These are phyloP conservation scores for Archilochus colubris DNA, from an alignment of 2,113 vertebrate species.

Conservation along the genomic window DNA sequence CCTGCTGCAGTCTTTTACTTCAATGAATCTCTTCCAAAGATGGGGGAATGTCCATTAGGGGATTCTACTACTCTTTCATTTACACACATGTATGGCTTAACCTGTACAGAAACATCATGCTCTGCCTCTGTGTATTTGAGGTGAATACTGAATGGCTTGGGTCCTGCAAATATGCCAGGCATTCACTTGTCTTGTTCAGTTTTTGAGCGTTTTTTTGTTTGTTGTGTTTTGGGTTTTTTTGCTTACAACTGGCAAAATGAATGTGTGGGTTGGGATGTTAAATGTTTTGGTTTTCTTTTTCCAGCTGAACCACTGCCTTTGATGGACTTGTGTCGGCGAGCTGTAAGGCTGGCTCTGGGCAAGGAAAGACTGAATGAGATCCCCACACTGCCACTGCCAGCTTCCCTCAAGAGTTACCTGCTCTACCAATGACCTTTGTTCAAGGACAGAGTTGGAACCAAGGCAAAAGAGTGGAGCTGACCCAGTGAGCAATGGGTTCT, in stretches of 20 bases:
- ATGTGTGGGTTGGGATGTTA: background rate
- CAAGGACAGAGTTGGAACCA: background rate
- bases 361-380: constrained; percentile 91
- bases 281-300: background rate
- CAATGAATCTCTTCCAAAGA: background rate
- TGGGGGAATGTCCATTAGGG: too few relatives aligned
- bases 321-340: constrained; percentile 96
- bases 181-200: fast-evolving
- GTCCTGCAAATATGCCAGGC: background rate
- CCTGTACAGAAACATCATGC: fast-evolving
- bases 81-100: background rate
- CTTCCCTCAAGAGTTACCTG: constrained; percentile 97
- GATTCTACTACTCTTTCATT: background rate
- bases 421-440: constrained; percentile 90
- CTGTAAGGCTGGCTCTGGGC: constrained; percentile 91
- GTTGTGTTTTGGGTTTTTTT: too few relatives aligned
- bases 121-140: background rate
- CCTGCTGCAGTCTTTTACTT: background rate
- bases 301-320: constrained; percentile 95
- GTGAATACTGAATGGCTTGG: background rate
- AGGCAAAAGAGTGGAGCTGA: background rate
- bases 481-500: constrained; percentile 51
- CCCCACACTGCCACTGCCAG: constrained; percentile 89
- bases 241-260: background rate
- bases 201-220: background rate